Evolutionary conservation across 1,140 invertebrate species (phyloP), one percentile per base, ranked within the genome.

Genomic region (Drosophila orena): DNA sequence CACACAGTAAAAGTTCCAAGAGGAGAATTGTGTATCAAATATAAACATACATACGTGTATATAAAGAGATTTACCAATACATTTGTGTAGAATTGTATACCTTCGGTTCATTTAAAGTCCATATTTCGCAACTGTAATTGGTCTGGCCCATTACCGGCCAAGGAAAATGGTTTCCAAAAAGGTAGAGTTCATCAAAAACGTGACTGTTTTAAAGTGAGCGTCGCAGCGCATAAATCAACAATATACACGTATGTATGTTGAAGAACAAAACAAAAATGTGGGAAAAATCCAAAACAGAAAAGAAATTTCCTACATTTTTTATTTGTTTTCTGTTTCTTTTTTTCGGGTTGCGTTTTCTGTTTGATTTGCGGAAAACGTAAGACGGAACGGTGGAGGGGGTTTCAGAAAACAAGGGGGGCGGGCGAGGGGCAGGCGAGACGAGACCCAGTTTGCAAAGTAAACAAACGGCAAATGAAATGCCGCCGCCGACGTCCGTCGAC

Each of bases 401-500:
- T 7, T n/a, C n/a, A 34, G 43, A 14, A 30, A 30, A 4, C 35
- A 12, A 1, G 14, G 37, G 10, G 37, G 3, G 37, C 7, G 8
- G 22, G 40, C 3, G 52, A 22, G 61, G 8, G 1, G 20, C 22
- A 22, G 37, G 35, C 30, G 42, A 22, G 37, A 46, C 46, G 54
- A 77, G 83, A 73, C 83, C 83, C 83, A 88, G 83, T 86, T 86
- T 81, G 55, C 62, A 76, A 83, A 88, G 76, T 88, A 88, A 88
- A 86, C 81, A 86, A 83, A 77, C 79, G 75, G 83, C 79, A 88
- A 86, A 86, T 86, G 81, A 86, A 86, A 86, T 81, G 83, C 85
- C 74, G 81, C 47, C 62, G 73, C 47, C 61, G 59, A 30, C 46
- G 69, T 47, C 40, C 74, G 79, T 59, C 66, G 83, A 68, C 79